Conservation (phyloP, 2,888 invertebrate species). For the Malthinus seriepunctatus region DNA sequence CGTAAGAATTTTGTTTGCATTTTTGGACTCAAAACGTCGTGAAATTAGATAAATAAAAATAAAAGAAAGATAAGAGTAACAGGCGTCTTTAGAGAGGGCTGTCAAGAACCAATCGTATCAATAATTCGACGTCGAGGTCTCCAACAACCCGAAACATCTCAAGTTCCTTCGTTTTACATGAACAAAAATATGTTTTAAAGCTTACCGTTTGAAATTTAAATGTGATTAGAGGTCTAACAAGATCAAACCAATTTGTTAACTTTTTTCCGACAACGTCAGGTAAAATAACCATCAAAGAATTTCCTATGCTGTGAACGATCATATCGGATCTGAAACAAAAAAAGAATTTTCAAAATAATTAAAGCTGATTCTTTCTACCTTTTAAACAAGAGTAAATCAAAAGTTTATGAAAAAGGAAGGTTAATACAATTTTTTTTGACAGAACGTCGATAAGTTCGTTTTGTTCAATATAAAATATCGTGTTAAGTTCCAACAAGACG, state of each 20-base stretch:
- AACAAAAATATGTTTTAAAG: too few relatives aligned
- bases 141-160: too few relatives aligned
- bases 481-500: not conserved
- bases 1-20: too few relatives aligned
- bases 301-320: conserved; percentile 87
- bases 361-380: not conserved
- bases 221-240: conserved; percentile 89
- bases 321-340: conserved; percentile 73
- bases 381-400: not conserved
- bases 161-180: too few relatives aligned
- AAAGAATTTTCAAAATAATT: not conserved
- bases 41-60: too few relatives aligned
- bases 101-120: too few relatives aligned
- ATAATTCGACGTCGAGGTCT: too few relatives aligned
- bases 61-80: too few relatives aligned
- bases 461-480: not conserved
- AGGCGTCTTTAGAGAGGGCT: too few relatives aligned
- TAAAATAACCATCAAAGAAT: conserved; percentile 86
- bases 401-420: not conserved
- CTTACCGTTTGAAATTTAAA: conserved; percentile 95
- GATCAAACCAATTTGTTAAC: conserved; percentile 89
- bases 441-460: conserved; percentile 3
- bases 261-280: conserved; percentile 87
- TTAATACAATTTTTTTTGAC: not conserved
- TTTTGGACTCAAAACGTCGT: too few relatives aligned